Base-by-base conservation (phyloP, 1,140 invertebrate species). In the Cydia fagiglandana region DNA sequence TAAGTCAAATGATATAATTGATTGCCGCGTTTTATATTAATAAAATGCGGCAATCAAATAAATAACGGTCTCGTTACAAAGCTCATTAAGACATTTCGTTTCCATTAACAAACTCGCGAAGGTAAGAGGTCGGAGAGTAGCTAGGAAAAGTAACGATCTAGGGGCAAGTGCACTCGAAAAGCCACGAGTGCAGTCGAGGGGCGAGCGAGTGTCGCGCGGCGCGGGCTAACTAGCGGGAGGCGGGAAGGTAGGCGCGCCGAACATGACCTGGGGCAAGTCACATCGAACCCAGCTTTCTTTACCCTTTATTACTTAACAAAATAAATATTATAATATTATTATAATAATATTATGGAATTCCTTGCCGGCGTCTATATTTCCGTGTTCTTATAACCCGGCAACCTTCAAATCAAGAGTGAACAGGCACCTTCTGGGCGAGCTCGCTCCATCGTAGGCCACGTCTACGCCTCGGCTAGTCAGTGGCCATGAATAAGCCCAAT, bases 171-270 rank as follows among this genome's bases (percentile, higher is more conserved):
- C 80, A 68, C 85, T 88, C 68, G 80, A 85, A 79, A 82, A 78
- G 47, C 75, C 86, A 85, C 83, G 80, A 90, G 86, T 87, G 84
- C 80, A 84, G 82, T 82, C 66, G 77, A 85, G 85, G 70, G 83
- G 75, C 78, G 80, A 77, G 80, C 53, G 78, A 86, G 85, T 79
- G 86, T 80, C 77, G 80, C 64, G 64, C 53, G 82, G 80, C 64
- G 64, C 53, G 82, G 75, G 81, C 76, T 84, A 87, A 86, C 84
- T 87, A 86, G 78, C 77, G 64, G 70, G 73, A 82, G 77, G 74
- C 64, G 74, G 78, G 76, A 75, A 77, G 76, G 78, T 77, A 47
- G 56, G 56, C 45, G 66, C 45, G 64, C 53, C 20, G 9, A 61
- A 61, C 56, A 24, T 61, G 56, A 61, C 56, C 56, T 61, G 41